Evolutionary conservation across 2,113 vertebrate genomes (phyloP), one percentile per base, ranked within the genome.

Genomic region (Vidua chalybeata): DNA sequence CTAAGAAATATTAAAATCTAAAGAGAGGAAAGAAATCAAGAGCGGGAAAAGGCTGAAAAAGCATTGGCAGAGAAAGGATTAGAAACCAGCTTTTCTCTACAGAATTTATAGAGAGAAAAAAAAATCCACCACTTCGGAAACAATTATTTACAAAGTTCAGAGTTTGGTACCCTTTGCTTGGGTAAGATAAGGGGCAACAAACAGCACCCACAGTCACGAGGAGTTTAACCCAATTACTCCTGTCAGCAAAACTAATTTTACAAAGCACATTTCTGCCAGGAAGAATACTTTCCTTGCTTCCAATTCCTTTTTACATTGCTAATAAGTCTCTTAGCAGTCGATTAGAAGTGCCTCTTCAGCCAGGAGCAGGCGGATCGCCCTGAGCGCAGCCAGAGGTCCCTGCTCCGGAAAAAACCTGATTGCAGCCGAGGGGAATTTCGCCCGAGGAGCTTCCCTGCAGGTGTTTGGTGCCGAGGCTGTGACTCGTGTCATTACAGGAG

Each of bases 251-350:
- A 83, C 41, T 52, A 35, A 92, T 90, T 90, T 77, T 48, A 75
- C 49, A 31, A 43, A 62, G 49, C 24, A 0, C 23, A 17, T 88
- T 96, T 95, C 62, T 90, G 62, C 69, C 46, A 20, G 83, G 64
- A 93, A 93, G 66, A 91, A 87, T 26, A 28, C n/a, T 93, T 67
- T 17, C 33, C 89, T 73, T 33, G 62, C 86, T 61, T 45, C 66
- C n/a, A 21, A 56, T 80, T 93, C 72, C 11, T 80, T 94, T 96
- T 88, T 92, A 81, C 84, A 93, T 93, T 93, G 94, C 92, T 96
- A 96, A 94, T 85, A 84, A 93, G 87, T 92, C 83, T 96, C 93
- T 94, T 52, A 77, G 82, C 83, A 72, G 83, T 56, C 27, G 87
- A 93, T 92, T 31, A n/a, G 39, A 95, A 91, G 93, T 54, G 89